Conservation (phyloP, 2,113 vertebrate species). For the Aldabrachelys gigantea region DNA sequence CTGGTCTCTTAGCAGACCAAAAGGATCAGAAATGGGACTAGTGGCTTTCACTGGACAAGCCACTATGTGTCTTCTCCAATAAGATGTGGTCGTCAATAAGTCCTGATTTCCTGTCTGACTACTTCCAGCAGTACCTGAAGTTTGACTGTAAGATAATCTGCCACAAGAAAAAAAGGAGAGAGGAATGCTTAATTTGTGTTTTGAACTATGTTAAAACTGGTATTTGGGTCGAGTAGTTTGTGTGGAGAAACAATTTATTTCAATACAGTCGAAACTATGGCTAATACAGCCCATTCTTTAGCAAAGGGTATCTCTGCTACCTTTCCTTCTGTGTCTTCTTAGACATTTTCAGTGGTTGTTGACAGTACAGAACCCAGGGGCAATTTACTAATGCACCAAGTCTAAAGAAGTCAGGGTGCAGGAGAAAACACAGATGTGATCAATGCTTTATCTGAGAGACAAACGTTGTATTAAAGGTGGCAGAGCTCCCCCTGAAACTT, state of each 20-base stretch:
- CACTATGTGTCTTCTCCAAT: neutral
- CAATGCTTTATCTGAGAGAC: neutral
- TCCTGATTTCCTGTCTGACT: conserved; percentile 77
- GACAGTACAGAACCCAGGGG: neutral
- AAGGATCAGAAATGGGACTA: neutral
- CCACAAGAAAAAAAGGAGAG: neutral
- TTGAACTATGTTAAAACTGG: neutral
- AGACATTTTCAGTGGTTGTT: neutral
- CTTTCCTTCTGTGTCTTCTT: neutral
- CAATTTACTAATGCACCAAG: neutral
- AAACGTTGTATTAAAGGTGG: neutral
- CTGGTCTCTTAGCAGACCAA: neutral
- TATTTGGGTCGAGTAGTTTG: neutral
- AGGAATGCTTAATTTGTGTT: conserved; percentile 7
- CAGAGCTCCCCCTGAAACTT: neutral
- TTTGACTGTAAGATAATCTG: conserved; percentile 75
- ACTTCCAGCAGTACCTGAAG: conserved; percentile 79
- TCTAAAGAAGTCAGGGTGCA: neutral
- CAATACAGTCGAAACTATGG: neutral
- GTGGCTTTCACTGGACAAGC: neutral
- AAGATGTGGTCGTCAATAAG: conserved; percentile 65
- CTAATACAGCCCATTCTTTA: neutral
- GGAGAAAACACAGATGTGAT: neutral
- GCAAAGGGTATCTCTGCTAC: neutral
- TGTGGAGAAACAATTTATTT: neutral